Evolutionary conservation across 2,888 invertebrate genomes (phyloP), one percentile per base, ranked within the genome.

Genomic region (Spilosoma lubricipeda): DNA sequence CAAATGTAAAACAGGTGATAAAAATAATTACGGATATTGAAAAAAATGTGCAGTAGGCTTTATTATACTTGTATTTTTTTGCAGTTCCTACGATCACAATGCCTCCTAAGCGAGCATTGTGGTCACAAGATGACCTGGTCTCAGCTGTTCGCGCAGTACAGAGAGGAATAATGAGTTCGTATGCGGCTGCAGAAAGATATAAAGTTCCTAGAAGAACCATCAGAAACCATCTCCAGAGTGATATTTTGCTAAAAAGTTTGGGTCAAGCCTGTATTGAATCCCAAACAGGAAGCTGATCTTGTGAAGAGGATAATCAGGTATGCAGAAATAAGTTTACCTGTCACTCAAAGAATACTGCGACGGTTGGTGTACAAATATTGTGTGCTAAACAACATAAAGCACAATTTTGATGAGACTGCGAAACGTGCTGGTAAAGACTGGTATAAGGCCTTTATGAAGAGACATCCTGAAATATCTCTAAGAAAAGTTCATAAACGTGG

Each of bases 201-300:
- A 83, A 82, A 15, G 66, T 85, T 69, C 85, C 84, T 63, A 84
- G 86, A 76, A 75, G 84, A 78, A 87, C 83, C 56, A 74, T 86
- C 20, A 74, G 83, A 76, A 82, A 84, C 67, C 83, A 86, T 74
- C 73, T 83, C 75, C 66, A 79, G 72, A 74, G 67, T 42, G 72
- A 68, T 18, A 77, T 42, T 52, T 76, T 79, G 48, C 75, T 71
- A 36, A 85, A 83, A 82, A 73, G 23, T 33, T 59, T 84, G 52
- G 85, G 87, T 13, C 81, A 82, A 80, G 75, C 70, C 82, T 76
- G 69, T 81, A 78, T 71, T 86, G 7, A 85, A 65, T 67, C 73
- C 59, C 13, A 81, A 82, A 73, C 70, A 87, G 73, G 83, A 86
- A 80, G 73, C 67, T 71, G 65, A 83, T 18, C 76, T 86, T 70